Conservation (phyloP, 2,797 vertebrate genomes). For the Megalops cyprinoides region DNA sequence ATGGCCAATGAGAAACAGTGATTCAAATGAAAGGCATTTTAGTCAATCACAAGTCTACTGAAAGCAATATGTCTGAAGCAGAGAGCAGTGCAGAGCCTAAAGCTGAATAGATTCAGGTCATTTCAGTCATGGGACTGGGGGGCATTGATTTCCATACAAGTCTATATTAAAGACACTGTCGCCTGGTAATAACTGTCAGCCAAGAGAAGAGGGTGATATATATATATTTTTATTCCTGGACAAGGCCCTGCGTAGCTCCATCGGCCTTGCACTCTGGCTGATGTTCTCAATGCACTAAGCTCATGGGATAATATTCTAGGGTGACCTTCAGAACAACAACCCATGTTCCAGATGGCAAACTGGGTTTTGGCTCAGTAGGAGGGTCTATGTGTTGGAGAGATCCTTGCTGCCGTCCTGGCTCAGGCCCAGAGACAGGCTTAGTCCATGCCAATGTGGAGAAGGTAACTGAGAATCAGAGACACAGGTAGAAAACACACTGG, state of each 20-base stretch:
- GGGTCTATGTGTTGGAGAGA: neutral
- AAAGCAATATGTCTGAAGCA: neutral
- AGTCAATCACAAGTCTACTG: neutral
- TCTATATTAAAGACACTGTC: neutral
- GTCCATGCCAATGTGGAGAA: neutral
- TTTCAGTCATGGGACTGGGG: neutral
- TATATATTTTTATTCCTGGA: neutral
- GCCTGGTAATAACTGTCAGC: neutral
- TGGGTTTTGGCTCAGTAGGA: neutral
- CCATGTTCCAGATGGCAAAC: slow-evolving; percentile 31
- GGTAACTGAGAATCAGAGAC: slow-evolving; percentile 8
- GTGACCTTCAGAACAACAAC: slow-evolving; percentile 31
- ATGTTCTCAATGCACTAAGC: slow-evolving; percentile 11
- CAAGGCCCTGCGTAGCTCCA: slow-evolving; percentile 12
- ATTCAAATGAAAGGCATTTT: neutral
- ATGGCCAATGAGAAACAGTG: neutral
- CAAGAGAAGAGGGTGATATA: neutral
- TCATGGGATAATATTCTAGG: slow-evolving; percentile 17
- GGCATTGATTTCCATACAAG: neutral
- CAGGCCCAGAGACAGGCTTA: slow-evolving; percentile 1
- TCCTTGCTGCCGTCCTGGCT: neutral
- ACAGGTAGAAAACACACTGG: neutral
- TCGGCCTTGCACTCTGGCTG: neutral
- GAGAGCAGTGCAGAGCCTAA: neutral
- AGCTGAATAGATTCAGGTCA: neutral